Evolutionary conservation across 2,888 invertebrate species (phyloP).

Genomic region (Cheilosia soror): DNA sequence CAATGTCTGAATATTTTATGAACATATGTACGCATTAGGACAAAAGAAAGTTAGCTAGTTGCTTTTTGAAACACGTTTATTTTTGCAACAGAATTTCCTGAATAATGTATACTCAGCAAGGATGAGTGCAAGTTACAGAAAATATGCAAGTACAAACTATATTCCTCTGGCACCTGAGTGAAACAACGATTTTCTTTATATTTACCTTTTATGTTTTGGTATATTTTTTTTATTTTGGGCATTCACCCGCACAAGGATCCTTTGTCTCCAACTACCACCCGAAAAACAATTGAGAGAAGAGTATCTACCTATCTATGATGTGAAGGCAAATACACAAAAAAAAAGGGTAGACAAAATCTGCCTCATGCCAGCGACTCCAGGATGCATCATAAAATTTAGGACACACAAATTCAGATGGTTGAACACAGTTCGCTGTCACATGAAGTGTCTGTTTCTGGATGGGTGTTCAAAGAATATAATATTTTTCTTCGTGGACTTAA

Average conservation of each 20-base stretch:
- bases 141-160: background rate
- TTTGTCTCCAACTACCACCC: background rate
- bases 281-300: slow-evolving; percentile 20
- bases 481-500: slow-evolving; percentile 25
- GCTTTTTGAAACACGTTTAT: background rate
- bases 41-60: slow-evolving; percentile 13
- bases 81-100: slow-evolving; percentile 9
- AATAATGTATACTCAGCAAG: slow-evolving; percentile 36
- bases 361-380: slow-evolving; percentile 17
- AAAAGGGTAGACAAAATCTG: slow-evolving; percentile 3
- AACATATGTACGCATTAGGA: slow-evolving; percentile 13
- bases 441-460: slow-evolving; percentile 29
- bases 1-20: slow-evolving; percentile 35
- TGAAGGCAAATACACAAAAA: background rate
- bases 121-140: slow-evolving; percentile 14
- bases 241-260: slow-evolving; percentile 32
- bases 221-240: slow-evolving; percentile 17
- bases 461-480: slow-evolving; percentile 34
- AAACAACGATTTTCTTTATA: slow-evolving; percentile 1
- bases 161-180: slow-evolving; percentile 17
- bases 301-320: background rate
- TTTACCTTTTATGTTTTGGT: slow-evolving; percentile 10
- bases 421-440: slow-evolving; percentile 29
- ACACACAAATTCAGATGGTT: slow-evolving; percentile 55
- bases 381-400: slow-evolving; percentile 57